Conservation (phyloP, 2,113 vertebrate species). For the Anas platyrhynchos region DNA sequence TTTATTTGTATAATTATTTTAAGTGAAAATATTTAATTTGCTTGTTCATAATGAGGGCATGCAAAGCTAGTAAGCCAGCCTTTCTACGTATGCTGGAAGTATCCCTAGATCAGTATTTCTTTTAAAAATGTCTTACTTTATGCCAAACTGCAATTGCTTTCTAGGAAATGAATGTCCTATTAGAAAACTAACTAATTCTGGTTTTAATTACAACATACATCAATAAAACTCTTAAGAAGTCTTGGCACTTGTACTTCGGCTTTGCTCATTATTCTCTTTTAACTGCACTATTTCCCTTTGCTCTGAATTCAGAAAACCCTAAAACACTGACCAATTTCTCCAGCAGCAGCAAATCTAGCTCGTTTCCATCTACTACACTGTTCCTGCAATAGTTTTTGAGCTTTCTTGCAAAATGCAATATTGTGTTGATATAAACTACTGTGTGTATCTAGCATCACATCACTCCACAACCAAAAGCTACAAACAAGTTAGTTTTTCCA, state of each 20-base stretch:
- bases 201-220: conserved; percentile 61
- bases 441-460: neutral
- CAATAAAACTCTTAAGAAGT: conserved; percentile 32
- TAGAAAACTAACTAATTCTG: conserved; percentile 47
- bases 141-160: conserved; percentile 45
- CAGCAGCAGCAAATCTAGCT: neutral
- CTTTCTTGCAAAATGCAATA: neutral
- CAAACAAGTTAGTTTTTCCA: neutral
- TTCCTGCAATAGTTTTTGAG: neutral
- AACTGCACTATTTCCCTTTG: neutral
- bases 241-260: neutral
- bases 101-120: conserved; percentile 32
- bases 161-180: conserved; percentile 43
- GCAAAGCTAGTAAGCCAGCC: conserved; percentile 34
- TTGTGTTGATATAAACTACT: neutral
- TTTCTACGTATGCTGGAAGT: neutral
- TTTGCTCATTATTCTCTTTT: conserved; percentile 31
- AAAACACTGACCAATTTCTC: neutral
- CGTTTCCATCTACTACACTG: neutral
- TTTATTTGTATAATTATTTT: conserved; percentile 54
- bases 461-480: neutral
- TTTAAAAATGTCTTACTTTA: conserved; percentile 38
- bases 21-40: conserved; percentile 51
- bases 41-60: conserved; percentile 38
- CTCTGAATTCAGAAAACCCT: conserved; percentile 1